Percentiles rank a stretch among this genome's conserved stretches.
phyloP scores from a whole-genome alignment of 2,113 vertebrate genomes.

The Psittacus erithacus region DNA sequence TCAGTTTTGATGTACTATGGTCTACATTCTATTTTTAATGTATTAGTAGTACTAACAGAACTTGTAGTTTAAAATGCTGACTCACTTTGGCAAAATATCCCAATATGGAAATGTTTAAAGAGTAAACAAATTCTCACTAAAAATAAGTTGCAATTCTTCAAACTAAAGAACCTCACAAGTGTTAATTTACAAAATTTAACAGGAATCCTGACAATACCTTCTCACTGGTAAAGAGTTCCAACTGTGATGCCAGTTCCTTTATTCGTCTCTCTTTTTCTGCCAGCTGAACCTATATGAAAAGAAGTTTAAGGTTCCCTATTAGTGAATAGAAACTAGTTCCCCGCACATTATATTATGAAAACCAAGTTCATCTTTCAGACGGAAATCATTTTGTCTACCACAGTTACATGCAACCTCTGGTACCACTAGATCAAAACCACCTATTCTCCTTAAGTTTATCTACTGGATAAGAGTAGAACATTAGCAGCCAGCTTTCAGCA shows the following conservation, averaged over 20 bases:
- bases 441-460: neutral
- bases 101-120: neutral
- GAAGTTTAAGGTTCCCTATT: constrained; percentile 1
- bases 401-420: neutral
- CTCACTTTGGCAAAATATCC: neutral
- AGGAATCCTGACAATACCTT: constrained; percentile 77
- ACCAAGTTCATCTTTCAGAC: neutral
- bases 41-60: neutral
- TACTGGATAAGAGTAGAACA: neutral
- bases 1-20: neutral
- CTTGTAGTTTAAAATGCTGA: neutral
- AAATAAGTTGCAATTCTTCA: neutral
- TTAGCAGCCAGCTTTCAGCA: neutral
- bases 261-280: constrained; percentile 90
- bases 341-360: neutral
- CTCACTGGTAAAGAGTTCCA: constrained; percentile 80
- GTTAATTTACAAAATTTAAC: neutral
- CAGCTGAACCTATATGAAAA: constrained; percentile 83
- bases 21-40: neutral
- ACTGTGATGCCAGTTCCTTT: constrained; percentile 83
- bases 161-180: neutral
- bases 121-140: neutral
- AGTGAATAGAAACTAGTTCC: neutral
- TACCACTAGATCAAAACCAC: neutral
- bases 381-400: neutral